Conservation (phyloP, 2,888 invertebrate genomes). For the Nymphalis urticae region DNA sequence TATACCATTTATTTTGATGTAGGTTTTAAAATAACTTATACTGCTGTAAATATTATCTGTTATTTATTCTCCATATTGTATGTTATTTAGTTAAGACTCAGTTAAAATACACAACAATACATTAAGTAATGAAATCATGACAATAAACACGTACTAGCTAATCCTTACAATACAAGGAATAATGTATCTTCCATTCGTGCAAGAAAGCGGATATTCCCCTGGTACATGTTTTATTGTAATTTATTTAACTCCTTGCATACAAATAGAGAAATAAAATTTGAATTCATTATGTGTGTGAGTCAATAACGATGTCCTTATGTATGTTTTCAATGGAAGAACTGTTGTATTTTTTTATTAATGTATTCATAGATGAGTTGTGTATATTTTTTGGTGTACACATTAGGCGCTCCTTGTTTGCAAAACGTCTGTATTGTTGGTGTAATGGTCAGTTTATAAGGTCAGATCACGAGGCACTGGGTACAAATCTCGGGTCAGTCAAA, state of each 20-base stretch:
- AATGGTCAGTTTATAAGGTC: too few relatives aligned
- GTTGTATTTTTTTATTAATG: neutral
- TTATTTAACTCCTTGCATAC: slow-evolving; percentile 22
- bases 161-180: neutral
- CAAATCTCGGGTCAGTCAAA: too few relatives aligned
- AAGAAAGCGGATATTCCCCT: neutral
- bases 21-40: too few relatives aligned
- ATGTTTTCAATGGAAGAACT: neutral
- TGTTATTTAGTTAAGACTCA: neutral
- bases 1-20: too few relatives aligned
- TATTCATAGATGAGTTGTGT: neutral
- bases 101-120: slow-evolving; percentile 4
- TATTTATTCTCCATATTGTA: neutral
- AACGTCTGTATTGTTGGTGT: too few relatives aligned
- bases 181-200: neutral
- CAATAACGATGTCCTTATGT: slow-evolving; percentile 12
- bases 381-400: too few relatives aligned
- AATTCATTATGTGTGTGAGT: slow-evolving; percentile 33
- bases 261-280: slow-evolving; percentile 30
- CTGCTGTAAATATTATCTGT: too few relatives aligned
- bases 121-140: slow-evolving; percentile 11
- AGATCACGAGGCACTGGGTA: too few relatives aligned
- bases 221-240: neutral
- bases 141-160: slow-evolving; percentile 4
- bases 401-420: too few relatives aligned